Evolutionary conservation across 2,113 vertebrate genomes (phyloP).

Genomic region (Cathartes aura): DNA sequence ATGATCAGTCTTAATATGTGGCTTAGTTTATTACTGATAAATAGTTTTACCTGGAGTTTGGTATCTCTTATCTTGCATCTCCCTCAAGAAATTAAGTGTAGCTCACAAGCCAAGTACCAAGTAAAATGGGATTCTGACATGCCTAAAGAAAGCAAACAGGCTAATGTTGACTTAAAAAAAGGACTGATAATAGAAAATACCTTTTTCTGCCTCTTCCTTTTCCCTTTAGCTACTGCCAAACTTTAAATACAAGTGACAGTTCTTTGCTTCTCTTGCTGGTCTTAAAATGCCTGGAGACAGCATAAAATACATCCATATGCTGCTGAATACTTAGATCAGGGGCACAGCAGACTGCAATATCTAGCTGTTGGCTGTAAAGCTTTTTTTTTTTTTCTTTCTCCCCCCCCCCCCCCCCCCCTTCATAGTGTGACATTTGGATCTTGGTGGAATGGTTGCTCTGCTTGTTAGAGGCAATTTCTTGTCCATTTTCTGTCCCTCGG

Average conservation of each 20-base stretch:
- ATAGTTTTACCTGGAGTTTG: neutral
- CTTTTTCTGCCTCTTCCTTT: neutral
- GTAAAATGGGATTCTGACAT: neutral
- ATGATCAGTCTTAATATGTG: neutral
- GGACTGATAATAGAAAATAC: neutral
- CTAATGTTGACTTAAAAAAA: neutral
- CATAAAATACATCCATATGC: neutral
- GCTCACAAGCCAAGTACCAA: neutral
- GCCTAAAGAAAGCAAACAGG: neutral
- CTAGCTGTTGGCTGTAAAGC: neutral
- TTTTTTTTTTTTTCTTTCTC: too few species aligned
- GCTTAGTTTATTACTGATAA: neutral
- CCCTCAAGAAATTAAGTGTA: neutral
- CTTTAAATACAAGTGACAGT: constrained; percentile 16
- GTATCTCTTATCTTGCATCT: neutral
- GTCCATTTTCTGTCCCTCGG: neutral
- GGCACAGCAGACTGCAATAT: neutral
- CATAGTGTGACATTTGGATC: neutral
- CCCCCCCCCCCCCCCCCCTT: too few species aligned
- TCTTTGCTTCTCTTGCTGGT: neutral
- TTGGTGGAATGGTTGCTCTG: neutral
- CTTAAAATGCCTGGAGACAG: neutral
- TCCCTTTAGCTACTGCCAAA: neutral
- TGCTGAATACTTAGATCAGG: neutral
- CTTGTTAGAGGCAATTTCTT: neutral